Evolutionary conservation across 2,113 vertebrate genomes (phyloP).

Genomic region (Pungitius pungitius): DNA sequence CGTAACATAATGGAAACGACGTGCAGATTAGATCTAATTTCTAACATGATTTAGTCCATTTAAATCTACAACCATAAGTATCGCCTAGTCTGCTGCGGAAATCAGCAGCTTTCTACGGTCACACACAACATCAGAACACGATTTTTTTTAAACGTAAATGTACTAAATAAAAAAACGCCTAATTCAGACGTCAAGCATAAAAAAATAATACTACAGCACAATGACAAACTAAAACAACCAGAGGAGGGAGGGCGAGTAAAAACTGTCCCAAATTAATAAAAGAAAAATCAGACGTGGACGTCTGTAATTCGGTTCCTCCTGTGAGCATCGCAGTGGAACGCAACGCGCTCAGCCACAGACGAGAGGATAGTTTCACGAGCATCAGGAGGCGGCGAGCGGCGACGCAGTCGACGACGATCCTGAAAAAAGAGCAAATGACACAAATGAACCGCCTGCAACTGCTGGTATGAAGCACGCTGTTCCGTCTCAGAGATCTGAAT

Average conservation of each 20-base stretch:
- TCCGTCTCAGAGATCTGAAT: conserved; percentile 7
- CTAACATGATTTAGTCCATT: conserved; percentile 38
- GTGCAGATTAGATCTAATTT: conserved; percentile 55
- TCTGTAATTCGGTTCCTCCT: conserved; percentile 78
- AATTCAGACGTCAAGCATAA: conserved; percentile 54
- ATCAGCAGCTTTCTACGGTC: conserved; percentile 41
- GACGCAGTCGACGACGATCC: conserved; percentile 76
- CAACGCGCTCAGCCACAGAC: conserved; percentile 83
- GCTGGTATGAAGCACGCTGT: conserved; percentile 35
- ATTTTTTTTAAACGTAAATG: conserved; percentile 42
- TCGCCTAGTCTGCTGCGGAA: conserved; percentile 50
- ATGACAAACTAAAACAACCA: conserved; percentile 62
- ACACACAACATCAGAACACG: conserved; percentile 64
- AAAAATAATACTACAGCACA: conserved; percentile 69
- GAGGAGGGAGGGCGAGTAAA: conserved; percentile 41
- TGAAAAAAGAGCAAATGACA: conserved; percentile 79
- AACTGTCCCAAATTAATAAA: conserved; percentile 59
- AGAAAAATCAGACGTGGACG: conserved; percentile 71
- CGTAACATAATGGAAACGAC: conserved; percentile 49
- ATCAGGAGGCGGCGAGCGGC: conserved; percentile 77
- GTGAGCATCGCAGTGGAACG: conserved; percentile 77
- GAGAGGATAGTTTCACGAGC: conserved; percentile 77
- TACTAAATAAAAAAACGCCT: conserved; percentile 55
- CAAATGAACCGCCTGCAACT: conserved; percentile 68
- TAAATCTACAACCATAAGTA: conserved; percentile 55